Percentiles rank a stretch among this genome's conserved stretches.
Conservation (phyloP, 64 coral and sea anemone genomes). For the Porites lutea region DNA sequence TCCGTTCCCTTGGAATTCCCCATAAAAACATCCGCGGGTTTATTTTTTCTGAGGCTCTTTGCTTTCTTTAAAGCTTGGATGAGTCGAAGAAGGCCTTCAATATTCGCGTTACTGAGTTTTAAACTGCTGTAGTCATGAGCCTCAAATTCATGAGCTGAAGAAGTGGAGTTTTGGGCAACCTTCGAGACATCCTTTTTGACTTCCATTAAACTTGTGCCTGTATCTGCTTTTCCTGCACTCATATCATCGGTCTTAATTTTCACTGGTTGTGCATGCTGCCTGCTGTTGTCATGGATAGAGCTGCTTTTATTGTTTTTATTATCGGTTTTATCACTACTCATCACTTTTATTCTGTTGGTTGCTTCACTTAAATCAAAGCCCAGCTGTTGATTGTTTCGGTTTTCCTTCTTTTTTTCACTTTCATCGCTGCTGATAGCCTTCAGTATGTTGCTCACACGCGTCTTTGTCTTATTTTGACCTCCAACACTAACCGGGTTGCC, state of each 20-base stretch:
- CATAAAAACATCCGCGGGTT: not conserved
- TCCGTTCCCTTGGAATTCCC: not conserved
- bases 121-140: not conserved
- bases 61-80: not conserved
- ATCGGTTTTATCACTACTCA: not conserved
- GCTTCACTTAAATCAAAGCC: not conserved
- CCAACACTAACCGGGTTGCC: not conserved
- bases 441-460: too few species aligned
- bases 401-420: not conserved
- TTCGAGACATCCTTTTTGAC: not conserved
- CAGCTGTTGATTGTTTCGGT: not conserved
- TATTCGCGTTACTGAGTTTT: not conserved
- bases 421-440: not conserved
- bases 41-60: not conserved
- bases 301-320: not conserved
- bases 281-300: too few species aligned
- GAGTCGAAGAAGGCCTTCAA: not conserved
- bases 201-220: not conserved
- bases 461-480: too few species aligned
- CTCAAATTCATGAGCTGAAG: too few species aligned
- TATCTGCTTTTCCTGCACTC: not conserved
- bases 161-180: not conserved
- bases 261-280: not conserved
- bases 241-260: not conserved
- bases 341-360: not conserved